phyloP scores from a whole-genome alignment of 2,888 invertebrate genomes.

The Eristalis arbustorum region DNA sequence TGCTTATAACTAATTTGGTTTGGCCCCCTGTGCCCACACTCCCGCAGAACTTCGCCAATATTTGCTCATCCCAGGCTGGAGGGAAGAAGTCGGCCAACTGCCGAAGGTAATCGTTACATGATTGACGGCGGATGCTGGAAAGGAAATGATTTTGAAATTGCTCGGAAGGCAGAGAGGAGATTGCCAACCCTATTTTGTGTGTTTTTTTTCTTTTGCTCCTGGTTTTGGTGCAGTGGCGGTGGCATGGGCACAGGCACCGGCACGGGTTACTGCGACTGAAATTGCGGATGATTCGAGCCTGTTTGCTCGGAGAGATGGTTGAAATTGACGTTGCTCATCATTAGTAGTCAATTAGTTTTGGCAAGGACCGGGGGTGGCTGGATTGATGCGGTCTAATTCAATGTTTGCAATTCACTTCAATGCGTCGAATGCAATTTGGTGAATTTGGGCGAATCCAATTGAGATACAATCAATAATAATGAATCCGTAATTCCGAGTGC shows the following conservation, averaged over 20 bases:
- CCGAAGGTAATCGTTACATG: neutral
- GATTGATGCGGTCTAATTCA: conserved; percentile 41
- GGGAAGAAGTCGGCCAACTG: conserved; percentile 8
- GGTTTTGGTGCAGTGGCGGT: neutral
- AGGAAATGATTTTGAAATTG: conserved; percentile 69
- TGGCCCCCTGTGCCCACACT: neutral
- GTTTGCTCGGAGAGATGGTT: conserved; percentile 49
- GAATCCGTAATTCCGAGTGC: conserved; percentile 18
- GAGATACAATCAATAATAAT: conserved; percentile 59
- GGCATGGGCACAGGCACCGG: neutral
- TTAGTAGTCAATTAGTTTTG: conserved; percentile 56
- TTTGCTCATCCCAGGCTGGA: conserved; percentile 8
- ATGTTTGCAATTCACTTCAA: conserved; percentile 32
- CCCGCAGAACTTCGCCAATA: neutral
- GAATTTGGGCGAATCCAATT: conserved; percentile 24
- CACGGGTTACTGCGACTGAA: neutral
- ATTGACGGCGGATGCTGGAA: conserved; percentile 30
- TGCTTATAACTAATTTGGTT: conserved; percentile 36
- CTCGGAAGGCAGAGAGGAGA: conserved; percentile 56
- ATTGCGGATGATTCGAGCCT: conserved; percentile 13
- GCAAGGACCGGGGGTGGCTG: neutral
- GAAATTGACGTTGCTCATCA: conserved; percentile 62
- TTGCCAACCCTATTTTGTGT: conserved; percentile 49
- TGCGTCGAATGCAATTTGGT: conserved; percentile 44
- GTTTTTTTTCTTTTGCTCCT: neutral